Base-by-base conservation (phyloP, 2,888 invertebrate genomes). In the Drosophila longiperda region DNA sequence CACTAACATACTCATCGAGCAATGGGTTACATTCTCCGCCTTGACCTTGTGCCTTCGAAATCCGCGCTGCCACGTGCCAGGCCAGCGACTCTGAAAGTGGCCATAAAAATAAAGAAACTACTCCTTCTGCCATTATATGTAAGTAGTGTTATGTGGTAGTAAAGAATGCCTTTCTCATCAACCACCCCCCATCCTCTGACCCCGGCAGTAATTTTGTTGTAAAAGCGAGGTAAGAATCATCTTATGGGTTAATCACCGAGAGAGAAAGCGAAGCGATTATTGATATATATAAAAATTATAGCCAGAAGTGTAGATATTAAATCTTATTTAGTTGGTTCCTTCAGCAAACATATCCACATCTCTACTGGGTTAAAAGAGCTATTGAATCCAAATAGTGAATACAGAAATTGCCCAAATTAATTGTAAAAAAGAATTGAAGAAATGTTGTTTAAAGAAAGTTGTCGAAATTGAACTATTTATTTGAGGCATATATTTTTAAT, bases 41-140 rank as follows among this genome's bases (percentile, higher is more conserved):
- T 85, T 86, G 85, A 86, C 85, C 85, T 85, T 84, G 85, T 58
- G 60, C 66, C 80, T 75, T 78, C 58, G 77, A 72, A 78, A 82
- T 82, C 59, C 75, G 88, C 80, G 75, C 42, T 77, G 82, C 80
- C 85, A 87, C 90, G 80, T 84, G 89, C 77, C 87, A 59, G 57
- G 23, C 49, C 60, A 57, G 38, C 52, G 50, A 34, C 50, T 58
- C 58, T 48, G 38, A 52, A 61, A 66, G 32, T 55, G 71, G 60
- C 59, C 40, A 72, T 87, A 80, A 74, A 75, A 76, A 57, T 65
- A 77, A 71, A 65, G 38, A 38, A 52, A 63, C 57, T 63, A 32
- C 57, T 38, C 45, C 65, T 72, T 62, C 42, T 50, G 52, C 57
- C 42, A 49, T 53, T 5, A n/a, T n/a, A 50, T 38, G 49, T 34